phyloP scores from a whole-genome alignment of 1,140 invertebrate genomes.

The Pemphigus obesinymphae region DNA sequence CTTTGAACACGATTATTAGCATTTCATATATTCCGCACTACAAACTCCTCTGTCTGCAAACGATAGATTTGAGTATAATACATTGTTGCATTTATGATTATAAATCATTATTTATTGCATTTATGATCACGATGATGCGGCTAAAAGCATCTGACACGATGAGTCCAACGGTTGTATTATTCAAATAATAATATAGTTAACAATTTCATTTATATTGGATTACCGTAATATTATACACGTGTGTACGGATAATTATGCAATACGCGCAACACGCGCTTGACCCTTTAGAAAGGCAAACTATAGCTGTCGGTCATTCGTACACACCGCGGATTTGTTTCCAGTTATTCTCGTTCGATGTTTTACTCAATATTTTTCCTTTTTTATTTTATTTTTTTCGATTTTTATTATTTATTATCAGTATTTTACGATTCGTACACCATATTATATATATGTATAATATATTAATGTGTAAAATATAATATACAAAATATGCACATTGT shows the following conservation, averaged over 20 bases:
- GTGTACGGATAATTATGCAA: background rate
- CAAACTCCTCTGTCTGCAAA: background rate
- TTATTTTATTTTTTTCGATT: background rate
- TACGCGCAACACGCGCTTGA: background rate
- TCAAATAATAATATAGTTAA: too few relatives aligned
- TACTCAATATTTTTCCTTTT: background rate
- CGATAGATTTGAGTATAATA: background rate
- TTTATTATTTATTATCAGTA: background rate
- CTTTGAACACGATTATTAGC: background rate
- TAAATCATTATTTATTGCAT: background rate
- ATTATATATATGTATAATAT: background rate
- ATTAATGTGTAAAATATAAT: background rate
- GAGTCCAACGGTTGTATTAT: too few relatives aligned
- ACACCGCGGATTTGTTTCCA: background rate
- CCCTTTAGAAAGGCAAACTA: slow-evolving; percentile 17
- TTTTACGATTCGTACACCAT: background rate
- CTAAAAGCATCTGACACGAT: too few relatives aligned
- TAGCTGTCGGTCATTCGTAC: background rate
- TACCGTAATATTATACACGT: background rate
- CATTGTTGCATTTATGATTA: background rate
- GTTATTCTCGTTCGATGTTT: slow-evolving; percentile 8
- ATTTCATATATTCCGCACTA: background rate
- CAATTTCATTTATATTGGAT: background rate
- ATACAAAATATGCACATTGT: background rate
- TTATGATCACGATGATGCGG: background rate